Conservation (phyloP, 2,797 vertebrate species). For the Lophius americanus region DNA sequence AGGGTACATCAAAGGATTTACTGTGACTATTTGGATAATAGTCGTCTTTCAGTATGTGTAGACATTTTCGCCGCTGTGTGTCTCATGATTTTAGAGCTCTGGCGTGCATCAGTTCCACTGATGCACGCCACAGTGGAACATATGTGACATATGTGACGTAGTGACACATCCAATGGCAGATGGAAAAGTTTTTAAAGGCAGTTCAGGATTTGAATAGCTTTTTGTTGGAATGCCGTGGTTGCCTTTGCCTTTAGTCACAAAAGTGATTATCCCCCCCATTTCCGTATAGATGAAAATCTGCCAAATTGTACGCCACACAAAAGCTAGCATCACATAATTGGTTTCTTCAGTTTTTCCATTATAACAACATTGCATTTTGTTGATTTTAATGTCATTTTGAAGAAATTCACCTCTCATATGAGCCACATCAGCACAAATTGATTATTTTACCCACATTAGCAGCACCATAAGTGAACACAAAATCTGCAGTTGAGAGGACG, state of each 20-base stretch:
- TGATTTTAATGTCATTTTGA: too few relatives aligned
- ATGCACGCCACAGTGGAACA: too few relatives aligned
- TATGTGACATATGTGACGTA: too few relatives aligned
- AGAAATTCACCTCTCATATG: too few relatives aligned
- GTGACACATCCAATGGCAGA: conserved; percentile 53
- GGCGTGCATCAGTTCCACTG: conserved; percentile 46
- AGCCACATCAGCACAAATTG: too few relatives aligned
- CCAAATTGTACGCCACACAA: too few relatives aligned
- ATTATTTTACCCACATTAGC: too few relatives aligned
- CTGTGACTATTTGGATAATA: not conserved
- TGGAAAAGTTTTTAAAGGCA: conserved; percentile 50
- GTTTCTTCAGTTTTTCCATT: too few relatives aligned
- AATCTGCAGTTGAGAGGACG: not conserved
- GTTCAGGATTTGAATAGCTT: conserved; percentile 31
- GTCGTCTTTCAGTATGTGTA: not conserved
- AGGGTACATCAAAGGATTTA: conserved; percentile 4
- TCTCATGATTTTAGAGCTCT: conserved; percentile 20
- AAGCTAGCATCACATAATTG: too few relatives aligned
- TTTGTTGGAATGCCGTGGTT: conserved; percentile 30
- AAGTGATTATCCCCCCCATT: not conserved
- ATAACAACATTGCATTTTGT: too few relatives aligned
- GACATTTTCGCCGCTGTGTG: not conserved
- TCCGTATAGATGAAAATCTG: too few relatives aligned
- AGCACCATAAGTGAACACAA: too few relatives aligned
- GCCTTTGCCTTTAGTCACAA: conserved; percentile 12